Evolutionary conservation across 1,140 invertebrate species (phyloP), one percentile per base, ranked within the genome.

Genomic region (Tetramorium parvispinum): DNA sequence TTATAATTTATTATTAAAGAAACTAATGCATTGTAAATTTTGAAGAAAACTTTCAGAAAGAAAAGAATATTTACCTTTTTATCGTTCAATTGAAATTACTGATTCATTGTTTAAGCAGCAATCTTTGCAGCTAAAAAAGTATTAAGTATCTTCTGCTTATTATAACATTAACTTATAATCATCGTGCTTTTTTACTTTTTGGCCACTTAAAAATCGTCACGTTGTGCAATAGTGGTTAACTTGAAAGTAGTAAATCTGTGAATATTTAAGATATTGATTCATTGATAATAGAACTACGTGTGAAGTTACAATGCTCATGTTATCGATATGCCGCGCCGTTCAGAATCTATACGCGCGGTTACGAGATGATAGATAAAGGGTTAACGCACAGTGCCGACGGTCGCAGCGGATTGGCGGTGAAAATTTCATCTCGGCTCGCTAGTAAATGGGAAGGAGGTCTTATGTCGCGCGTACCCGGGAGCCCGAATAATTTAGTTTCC

Each of bases 401-500:
- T 51, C 37, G 65, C 51, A 21, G 21, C 78, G 40, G 65, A 73
- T 73, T 71, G 51, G 10, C 68, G 37, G 68, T 21, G 79, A 59
- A 71, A 71, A 73, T 82, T 82, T 53, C 24, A 73, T 13, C 66
- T 73, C 66, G 40, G 24, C 24, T 73, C 66, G 55, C 40, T 24
- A 18, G 59, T 82, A 59, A 82, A 46, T 37, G 65, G 78, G 32
- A 57, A 57, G 79, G 37, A 57, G 66, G 70, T 59, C 71, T 85
- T 77, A 63, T 43, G 57, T 85, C 71, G 82, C 71, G 24, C 55
- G 59, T 32, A 82, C 65, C 37, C 32, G 79, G 37, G 37, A 81
- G 18, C 51, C 66, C 37, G 66, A 82, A 82, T 82, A 73, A 82
- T 82, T 82, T 82, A 82, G 79, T 82, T 82, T 82, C 68, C 79